Evolutionary conservation across 2,797 vertebrate genomes (phyloP).

Genomic region (Cossypha niveicapilla): DNA sequence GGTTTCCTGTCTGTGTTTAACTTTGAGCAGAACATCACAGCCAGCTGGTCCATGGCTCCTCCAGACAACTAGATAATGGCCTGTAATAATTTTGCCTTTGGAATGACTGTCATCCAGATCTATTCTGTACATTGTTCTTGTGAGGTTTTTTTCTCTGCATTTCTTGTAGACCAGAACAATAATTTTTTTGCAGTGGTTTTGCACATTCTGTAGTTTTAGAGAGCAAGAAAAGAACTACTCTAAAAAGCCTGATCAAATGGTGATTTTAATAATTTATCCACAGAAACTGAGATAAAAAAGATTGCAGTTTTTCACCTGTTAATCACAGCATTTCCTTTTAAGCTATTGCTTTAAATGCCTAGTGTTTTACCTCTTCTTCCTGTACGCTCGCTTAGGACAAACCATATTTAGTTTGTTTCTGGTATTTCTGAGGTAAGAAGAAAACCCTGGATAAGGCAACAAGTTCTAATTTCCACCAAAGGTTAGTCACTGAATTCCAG

Average conservation of each 20-base stretch:
- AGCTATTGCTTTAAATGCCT: not conserved
- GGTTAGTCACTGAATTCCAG: slow-evolving; percentile 34
- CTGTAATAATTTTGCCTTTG: slow-evolving; percentile 66
- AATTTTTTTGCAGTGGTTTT: not conserved
- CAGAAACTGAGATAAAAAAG: not conserved
- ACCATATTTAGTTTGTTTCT: slow-evolving; percentile 4
- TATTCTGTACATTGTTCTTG: slow-evolving; percentile 14
- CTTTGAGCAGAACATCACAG: slow-evolving; percentile 84
- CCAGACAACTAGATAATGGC: slow-evolving; percentile 71
- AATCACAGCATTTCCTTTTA: not conserved
- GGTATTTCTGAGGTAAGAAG: not conserved
- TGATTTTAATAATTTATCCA: not conserved
- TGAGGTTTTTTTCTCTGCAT: not conserved
- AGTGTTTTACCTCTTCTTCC: not conserved
- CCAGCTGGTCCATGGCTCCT: slow-evolving; percentile 77
- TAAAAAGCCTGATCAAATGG: not conserved
- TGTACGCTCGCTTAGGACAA: not conserved
- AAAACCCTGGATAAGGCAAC: slow-evolving; percentile 14
- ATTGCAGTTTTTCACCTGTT: not conserved
- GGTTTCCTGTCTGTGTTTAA: slow-evolving; percentile 97
- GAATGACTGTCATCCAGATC: slow-evolving; percentile 47
- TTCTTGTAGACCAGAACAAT: not conserved
- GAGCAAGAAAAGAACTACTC: not conserved
- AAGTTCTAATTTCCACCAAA: slow-evolving; percentile 25
- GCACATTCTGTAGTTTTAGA: not conserved